Evolutionary conservation across 2,113 vertebrate species (phyloP).

Genomic region (Lichenostomus cassidix): DNA sequence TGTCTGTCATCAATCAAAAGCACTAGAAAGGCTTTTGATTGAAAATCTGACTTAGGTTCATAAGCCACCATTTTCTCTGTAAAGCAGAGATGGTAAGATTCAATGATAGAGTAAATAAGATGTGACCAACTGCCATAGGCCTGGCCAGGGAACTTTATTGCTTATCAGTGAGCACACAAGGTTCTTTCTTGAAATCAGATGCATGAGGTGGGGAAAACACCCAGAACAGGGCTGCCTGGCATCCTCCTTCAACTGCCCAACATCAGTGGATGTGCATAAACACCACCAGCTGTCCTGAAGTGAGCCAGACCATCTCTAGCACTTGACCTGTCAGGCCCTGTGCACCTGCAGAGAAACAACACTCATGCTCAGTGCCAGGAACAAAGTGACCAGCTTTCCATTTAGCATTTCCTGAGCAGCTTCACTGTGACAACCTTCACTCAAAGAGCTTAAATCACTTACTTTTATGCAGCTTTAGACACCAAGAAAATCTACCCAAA

Average conservation of each 20-base stretch:
- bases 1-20: background rate
- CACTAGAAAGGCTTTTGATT: background rate
- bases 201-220: background rate
- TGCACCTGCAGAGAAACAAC: background rate
- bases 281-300: background rate
- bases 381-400: background rate
- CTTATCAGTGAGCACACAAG: background rate
- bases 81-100: background rate
- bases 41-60: background rate
- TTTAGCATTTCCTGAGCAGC: background rate
- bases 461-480: background rate
- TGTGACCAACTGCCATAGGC: background rate
- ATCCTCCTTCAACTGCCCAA: background rate
- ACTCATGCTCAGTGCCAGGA: background rate
- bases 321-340: background rate
- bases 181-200: background rate
- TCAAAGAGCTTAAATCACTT: background rate
- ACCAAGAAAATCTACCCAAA: background rate
- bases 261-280: background rate
- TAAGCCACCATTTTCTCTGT: background rate
- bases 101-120: background rate
- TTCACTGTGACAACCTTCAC: background rate
- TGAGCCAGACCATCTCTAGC: background rate
- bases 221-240: background rate
- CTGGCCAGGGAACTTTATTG: background rate